phyloP scores from a whole-genome alignment of 2,888 invertebrate species.

The Aphodius granarius region DNA sequence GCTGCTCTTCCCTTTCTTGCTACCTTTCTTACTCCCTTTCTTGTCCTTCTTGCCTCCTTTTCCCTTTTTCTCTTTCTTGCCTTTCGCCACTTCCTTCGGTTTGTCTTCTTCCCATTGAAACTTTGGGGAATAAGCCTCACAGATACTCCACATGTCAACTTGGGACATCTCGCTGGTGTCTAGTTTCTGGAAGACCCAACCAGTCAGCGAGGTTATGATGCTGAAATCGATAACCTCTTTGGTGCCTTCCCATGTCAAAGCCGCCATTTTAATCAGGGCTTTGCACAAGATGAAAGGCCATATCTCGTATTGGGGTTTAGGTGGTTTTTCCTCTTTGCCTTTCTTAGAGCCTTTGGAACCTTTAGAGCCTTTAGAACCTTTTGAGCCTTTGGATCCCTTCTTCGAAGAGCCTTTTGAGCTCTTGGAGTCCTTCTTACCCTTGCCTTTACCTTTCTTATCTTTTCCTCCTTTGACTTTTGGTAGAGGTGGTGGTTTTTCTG shows the following conservation, averaged over 20 bases:
- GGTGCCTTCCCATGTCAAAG: constrained; percentile 47
- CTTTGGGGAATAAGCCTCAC: constrained; percentile 24
- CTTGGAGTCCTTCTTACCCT: neutral
- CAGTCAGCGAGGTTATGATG: constrained; percentile 53
- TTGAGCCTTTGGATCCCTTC: constrained; percentile 15
- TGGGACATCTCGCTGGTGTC: constrained; percentile 26
- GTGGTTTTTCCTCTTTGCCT: constrained; percentile 20
- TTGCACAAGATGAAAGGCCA: constrained; percentile 57
- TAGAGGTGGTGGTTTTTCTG: neutral
- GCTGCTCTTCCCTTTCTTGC: neutral
- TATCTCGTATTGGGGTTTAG: constrained; percentile 44
- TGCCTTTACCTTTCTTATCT: neutral
- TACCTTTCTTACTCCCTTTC: neutral
- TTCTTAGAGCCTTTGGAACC: constrained; percentile 14
- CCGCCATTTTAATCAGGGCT: constrained; percentile 54
- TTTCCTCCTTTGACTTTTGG: neutral
- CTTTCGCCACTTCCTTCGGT: constrained; percentile 4
- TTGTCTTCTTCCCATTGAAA: constrained; percentile 38
- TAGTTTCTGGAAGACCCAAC: constrained; percentile 49
- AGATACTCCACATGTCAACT: constrained; percentile 43
- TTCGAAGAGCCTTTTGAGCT: neutral
- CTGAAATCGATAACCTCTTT: constrained; percentile 52
- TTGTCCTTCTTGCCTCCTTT: constrained; percentile 17
- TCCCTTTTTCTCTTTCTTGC: constrained; percentile 1
- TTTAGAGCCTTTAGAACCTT: constrained; percentile 1